Percentiles rank a stretch among this genome's conserved stretches.
phyloP scores from a whole-genome alignment of 2,113 vertebrate genomes.

The Carassius auratus region DNA sequence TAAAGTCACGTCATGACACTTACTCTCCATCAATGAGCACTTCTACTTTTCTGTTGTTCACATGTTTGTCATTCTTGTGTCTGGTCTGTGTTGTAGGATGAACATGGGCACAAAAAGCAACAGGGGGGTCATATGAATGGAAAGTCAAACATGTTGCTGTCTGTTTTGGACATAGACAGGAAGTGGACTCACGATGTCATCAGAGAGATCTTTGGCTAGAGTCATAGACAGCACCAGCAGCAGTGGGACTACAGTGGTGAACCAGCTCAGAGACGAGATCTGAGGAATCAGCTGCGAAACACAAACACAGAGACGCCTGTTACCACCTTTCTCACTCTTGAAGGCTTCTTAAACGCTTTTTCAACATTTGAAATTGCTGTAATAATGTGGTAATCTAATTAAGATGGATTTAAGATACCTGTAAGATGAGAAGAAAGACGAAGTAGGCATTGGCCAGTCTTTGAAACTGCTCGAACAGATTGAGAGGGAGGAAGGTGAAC shows the following conservation, averaged over 20 bases:
- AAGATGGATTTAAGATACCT: constrained; percentile 73
- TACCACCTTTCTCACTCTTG: neutral
- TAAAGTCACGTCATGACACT: constrained; percentile 64
- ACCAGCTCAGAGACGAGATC: constrained; percentile 92
- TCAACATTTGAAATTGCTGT: neutral
- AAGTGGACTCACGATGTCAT: constrained; percentile 84
- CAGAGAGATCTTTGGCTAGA: constrained; percentile 87
- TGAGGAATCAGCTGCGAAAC: constrained; percentile 86
- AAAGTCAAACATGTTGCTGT: neutral
- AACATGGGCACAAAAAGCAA: neutral
- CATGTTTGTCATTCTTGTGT: constrained; percentile 86
- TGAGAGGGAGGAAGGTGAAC: constrained; percentile 91
- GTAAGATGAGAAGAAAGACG: constrained; percentile 85
- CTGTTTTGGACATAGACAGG: neutral
- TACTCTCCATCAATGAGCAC: constrained; percentile 86
- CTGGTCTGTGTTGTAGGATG: constrained; percentile 79
- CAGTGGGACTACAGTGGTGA: constrained; percentile 90
- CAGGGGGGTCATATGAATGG: constrained; percentile 11
- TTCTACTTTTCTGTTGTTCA: constrained; percentile 88
- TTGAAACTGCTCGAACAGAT: constrained; percentile 94
- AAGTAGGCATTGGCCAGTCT: constrained; percentile 96
- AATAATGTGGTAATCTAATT: neutral
- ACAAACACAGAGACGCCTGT: constrained; percentile 40
- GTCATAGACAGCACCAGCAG: constrained; percentile 87
- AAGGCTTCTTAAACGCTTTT: neutral